Evolutionary conservation across 2,888 invertebrate species (phyloP).

Genomic region (Gerris lacustris): DNA sequence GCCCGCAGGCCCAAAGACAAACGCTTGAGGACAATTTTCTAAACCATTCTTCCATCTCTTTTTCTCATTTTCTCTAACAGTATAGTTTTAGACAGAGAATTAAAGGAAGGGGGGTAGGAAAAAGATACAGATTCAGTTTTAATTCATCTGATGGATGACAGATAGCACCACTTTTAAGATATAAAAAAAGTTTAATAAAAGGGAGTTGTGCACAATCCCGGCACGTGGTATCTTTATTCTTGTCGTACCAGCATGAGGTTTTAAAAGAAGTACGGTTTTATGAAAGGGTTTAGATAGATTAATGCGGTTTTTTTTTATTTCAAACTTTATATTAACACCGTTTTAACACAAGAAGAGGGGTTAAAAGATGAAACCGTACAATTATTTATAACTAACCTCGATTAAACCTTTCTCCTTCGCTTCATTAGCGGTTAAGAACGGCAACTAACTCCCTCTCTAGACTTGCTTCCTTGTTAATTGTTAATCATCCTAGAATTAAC

Average conservation of each 20-base stretch:
- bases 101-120: too few relatives aligned
- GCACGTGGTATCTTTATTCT: conserved; percentile 3
- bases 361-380: not conserved
- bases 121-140: not conserved
- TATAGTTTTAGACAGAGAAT: too few relatives aligned
- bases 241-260: not conserved
- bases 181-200: not conserved
- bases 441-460: not conserved
- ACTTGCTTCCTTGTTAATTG: not conserved
- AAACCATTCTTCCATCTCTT: not conserved
- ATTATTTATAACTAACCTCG: not conserved
- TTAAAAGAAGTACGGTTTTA: not conserved
- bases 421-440: not conserved
- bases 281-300: conserved; percentile 1
- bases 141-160: not conserved
- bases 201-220: not conserved
- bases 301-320: not conserved
- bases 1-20: not conserved
- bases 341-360: not conserved
- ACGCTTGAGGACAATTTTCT: not conserved
- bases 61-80: too few relatives aligned
- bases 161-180: not conserved
- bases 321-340: not conserved
- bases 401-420: not conserved
- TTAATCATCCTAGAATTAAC: not conserved